A percentile compares a stretch with the other conserved stretches of the same genome.
Conservation (phyloP, 2,113 vertebrate genomes). For the Macrotus californicus region DNA sequence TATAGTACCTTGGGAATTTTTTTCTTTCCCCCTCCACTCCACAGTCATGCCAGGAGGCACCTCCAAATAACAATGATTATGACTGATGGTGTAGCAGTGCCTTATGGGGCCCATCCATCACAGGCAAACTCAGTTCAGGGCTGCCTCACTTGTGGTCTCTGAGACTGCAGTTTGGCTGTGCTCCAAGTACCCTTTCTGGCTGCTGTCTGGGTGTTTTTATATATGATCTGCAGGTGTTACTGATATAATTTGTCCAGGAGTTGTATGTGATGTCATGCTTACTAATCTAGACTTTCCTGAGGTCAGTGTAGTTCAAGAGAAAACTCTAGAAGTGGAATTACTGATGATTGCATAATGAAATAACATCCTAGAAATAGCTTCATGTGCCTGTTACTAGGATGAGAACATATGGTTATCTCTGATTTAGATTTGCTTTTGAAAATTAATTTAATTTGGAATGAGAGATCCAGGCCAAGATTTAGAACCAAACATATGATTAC, state of each 20-base stretch:
- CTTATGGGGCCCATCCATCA: neutral
- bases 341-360: conserved; percentile 36
- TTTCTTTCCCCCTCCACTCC: neutral
- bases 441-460: conserved; percentile 59
- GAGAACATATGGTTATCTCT: conserved; percentile 61
- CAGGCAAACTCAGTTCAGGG: neutral
- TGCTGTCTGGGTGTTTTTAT: conserved; percentile 59
- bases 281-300: conserved; percentile 36
- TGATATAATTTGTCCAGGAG: conserved; percentile 43
- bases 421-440: conserved; percentile 55
- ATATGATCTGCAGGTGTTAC: conserved; percentile 59
- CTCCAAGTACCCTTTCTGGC: conserved; percentile 51
- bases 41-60: neutral
- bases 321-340: conserved; percentile 1
- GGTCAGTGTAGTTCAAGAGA: neutral
- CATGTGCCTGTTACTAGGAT: conserved; percentile 27
- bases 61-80: neutral
- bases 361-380: conserved; percentile 54
- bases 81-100: neutral
- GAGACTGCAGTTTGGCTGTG: conserved; percentile 44
- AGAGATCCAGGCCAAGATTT: conserved; percentile 46
- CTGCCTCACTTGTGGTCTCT: conserved; percentile 31
- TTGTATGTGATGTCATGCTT: conserved; percentile 36
- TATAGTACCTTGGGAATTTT: neutral
- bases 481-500: conserved; percentile 50